Evolutionary conservation across 2,113 vertebrate species (phyloP), one percentile per base, ranked within the genome.

Genomic region (Phalacrocorax aristotelis): DNA sequence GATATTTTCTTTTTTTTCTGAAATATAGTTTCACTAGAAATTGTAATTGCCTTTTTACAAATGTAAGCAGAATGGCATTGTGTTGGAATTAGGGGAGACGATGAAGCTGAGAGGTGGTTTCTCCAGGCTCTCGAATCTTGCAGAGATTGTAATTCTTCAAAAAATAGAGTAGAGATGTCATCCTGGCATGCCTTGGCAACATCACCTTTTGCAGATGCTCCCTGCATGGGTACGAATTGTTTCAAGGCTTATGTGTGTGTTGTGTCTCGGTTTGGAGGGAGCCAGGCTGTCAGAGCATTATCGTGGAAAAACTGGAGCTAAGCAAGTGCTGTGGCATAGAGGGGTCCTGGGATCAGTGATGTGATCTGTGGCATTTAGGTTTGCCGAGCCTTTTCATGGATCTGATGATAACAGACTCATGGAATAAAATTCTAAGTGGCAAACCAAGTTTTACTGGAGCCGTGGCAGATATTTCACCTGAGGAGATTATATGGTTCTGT

Each of bases 401-500:
- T 83, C 81, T 85, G 40, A 30, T 76, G 74, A 44, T n/a, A 46
- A 57, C 57, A 44, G 26, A 81, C 38, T 49, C 42, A 48, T 3
- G 6, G 40, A 87, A 80, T 40, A 46, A 82, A 95, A 89, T 36
- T 49, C 52, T 29, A 14, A 87, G 44, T 9, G 1, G 84, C 87
- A 75, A 46, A 87, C 38, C 57, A 49, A 61, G 58, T 86, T 95
- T 90, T 86, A 32, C 68, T 70, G 76, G 68, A 85, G 70, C 60
- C 1, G 0, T 49, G 57, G 65, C 48, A 76, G 74, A 32, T 85
- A 94, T 69, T 94, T 89, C 74, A 83, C 54, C 55, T 13, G 2
- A 34, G 65, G 70, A 89, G 49, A 91, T 84, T 34, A 89, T 93
- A 94, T 93, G 71, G 44, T 72, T 80, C 85, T 72, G 19, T 76